Percentiles rank a stretch among this genome's conserved stretches.
Conservation (phyloP, 2,113 vertebrate genomes). For the Sinocyclocheilus anshuiensis region DNA sequence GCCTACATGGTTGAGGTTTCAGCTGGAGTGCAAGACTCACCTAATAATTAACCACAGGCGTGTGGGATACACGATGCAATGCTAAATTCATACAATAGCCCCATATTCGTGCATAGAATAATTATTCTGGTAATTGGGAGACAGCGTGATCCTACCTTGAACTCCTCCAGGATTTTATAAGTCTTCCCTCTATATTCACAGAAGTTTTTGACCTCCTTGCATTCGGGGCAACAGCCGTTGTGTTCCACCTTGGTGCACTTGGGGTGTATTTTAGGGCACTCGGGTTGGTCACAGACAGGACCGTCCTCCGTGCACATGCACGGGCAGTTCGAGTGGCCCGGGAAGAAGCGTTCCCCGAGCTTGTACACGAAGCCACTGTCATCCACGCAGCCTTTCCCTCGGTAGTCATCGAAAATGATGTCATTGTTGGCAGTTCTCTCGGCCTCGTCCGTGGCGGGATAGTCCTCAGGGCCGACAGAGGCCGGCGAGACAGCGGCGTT, state of each 20-base stretch:
- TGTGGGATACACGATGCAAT: background rate
- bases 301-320: constrained; percentile 98
- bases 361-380: constrained; percentile 99
- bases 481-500: constrained; percentile 80
- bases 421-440: constrained; percentile 88
- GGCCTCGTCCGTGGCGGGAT: constrained; percentile 85
- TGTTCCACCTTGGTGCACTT: constrained; percentile 99
- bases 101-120: background rate
- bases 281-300: constrained; percentile 96
- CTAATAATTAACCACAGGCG: background rate
- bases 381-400: constrained; percentile 98
- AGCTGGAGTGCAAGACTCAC: background rate
- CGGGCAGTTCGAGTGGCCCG: constrained; percentile 98
- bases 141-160: constrained; percentile 86
- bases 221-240: constrained; percentile 98
- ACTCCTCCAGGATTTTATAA: constrained; percentile 98
- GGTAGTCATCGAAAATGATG: constrained; percentile 97
- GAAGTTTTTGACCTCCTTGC: constrained; percentile 99
- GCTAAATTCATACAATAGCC: background rate
- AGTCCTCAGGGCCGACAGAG: constrained; percentile 90
- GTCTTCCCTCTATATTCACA: constrained; percentile 98
- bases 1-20: background rate
- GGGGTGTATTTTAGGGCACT: constrained; percentile 97
- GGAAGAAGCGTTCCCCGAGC: constrained; percentile 96
- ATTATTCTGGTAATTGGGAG: background rate